Evolutionary conservation across 2,888 invertebrate species (phyloP), one percentile per base, ranked within the genome.

Genomic region (Creontiades dilutus): DNA sequence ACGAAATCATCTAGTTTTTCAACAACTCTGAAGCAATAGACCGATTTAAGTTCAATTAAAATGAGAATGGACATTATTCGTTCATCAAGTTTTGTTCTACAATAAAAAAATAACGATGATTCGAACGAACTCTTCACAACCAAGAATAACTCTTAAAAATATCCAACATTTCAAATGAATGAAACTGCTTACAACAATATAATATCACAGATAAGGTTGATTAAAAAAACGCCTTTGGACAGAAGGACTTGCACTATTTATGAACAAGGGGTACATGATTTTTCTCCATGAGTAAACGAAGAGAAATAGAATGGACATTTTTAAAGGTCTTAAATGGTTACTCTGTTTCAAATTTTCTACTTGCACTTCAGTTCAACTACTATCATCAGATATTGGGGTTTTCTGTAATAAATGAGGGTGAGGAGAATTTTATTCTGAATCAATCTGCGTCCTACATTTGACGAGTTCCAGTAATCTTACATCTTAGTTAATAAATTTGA

Each of bases 171-270:
- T 52, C 16, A 13, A 27, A n/a, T 68, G 23, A 7, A 68, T 68
- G 27, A 61, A 48, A 68, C 68, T 23, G 11, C 23, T 7, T 68
- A 4, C 9, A 68, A 23, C 23, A 27, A 27, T 23, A 27, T 23
- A 68, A 68, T 68, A 68, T 68, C 68, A 68, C 68, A 68, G 68
- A 68, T 23, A 68, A 68, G 11, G 23, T 23, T 57, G 14, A 1
- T 57, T 37, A 37, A 37, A 27, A 80, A 80, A 80, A 80, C 80
- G 80, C 80, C 80, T 80, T 80, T 80, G 80, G 80, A 80, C 46
- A 46, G 80, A 68, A 23, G 68, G 68, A 68, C 23, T 68, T 19
- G 23, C 23, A 68, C 12, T 68, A 52, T 2, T 52, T 52, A 52
- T 52, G 52, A 52, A 14, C 3, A 52, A 52, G n/a, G 37, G 37